phyloP scores from a whole-genome alignment of 1,140 invertebrate species.

The Magallana ariakensis region DNA sequence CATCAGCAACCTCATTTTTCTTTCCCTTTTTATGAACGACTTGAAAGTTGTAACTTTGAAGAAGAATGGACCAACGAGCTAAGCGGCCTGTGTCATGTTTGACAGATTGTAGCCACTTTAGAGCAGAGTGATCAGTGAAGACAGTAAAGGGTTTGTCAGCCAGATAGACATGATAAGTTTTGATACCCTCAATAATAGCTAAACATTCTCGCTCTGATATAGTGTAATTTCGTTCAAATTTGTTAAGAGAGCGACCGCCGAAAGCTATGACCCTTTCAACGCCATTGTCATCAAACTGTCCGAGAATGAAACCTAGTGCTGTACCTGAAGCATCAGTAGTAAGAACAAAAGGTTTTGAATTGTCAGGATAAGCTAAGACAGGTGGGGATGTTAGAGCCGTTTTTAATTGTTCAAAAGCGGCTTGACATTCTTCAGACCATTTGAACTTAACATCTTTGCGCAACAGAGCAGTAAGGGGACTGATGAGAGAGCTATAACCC shows the following conservation, averaged over 20 bases:
- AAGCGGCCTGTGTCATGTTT: constrained; percentile 43
- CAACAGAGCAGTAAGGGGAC: constrained; percentile 45
- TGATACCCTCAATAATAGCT: constrained; percentile 55
- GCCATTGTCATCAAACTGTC: constrained; percentile 41
- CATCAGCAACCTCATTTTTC: constrained; percentile 39
- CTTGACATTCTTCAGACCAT: constrained; percentile 50
- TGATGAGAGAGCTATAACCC: constrained; percentile 39
- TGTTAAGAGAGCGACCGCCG: constrained; percentile 36
- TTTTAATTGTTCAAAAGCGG: constrained; percentile 55
- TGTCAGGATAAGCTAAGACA: no score
- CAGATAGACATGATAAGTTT: constrained; percentile 43
- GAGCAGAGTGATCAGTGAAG: background rate
- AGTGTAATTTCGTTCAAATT: constrained; percentile 39
- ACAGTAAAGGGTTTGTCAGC: no score
- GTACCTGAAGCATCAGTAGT: constrained; percentile 55
- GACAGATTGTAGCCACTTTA: constrained; percentile 43
- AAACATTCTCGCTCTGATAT: constrained; percentile 54
- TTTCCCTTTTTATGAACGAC: constrained; percentile 1
- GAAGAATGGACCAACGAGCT: constrained; percentile 15
- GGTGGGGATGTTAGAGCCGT: constrained; percentile 41
- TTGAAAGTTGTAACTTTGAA: constrained; percentile 51
- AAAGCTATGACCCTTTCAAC: constrained; percentile 43
- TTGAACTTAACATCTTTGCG: constrained; percentile 53
- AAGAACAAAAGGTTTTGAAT: constrained; percentile 51
- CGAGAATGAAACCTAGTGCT: constrained; percentile 50